A percentile compares a stretch with the other conserved stretches of the same genome.
Evolutionary conservation across 2,797 vertebrate genomes (phyloP).

Genomic region (Galaxias olidus): DNA sequence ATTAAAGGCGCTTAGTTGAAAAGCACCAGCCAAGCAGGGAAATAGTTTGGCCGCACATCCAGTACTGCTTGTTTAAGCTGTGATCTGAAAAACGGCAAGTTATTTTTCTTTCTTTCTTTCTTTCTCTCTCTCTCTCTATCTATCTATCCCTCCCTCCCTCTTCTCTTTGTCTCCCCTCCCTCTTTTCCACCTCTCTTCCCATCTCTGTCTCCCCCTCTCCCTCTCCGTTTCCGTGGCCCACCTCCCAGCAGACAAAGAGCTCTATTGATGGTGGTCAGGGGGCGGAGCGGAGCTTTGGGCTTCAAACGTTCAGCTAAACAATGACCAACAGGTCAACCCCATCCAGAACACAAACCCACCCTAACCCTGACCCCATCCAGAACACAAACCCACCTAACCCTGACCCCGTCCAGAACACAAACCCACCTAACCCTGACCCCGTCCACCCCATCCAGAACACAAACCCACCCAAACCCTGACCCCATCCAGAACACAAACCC

Average conservation of each 20-base stretch:
- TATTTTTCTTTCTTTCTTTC: constrained; percentile 33
- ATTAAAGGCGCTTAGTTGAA: constrained; percentile 42
- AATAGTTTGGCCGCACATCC: constrained; percentile 78
- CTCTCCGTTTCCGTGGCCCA: constrained; percentile 47
- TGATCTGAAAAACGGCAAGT: constrained; percentile 65
- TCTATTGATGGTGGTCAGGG: constrained; percentile 61
- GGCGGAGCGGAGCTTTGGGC: constrained; percentile 37
- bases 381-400: no score
- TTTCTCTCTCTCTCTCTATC: constrained; percentile 4
- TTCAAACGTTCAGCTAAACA: no score
- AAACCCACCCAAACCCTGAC: no score
- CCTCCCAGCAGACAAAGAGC: constrained; percentile 61
- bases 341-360: no score
- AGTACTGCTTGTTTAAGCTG: constrained; percentile 72
- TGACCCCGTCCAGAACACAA: no score
- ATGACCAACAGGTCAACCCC: no score
- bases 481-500: no score
- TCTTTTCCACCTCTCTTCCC: constrained; percentile 14
- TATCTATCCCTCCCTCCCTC: constrained; percentile 8
- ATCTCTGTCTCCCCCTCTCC: constrained; percentile 21
- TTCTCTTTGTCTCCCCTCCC: background rate
- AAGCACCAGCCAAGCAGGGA: constrained; percentile 67
- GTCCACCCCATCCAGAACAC: no score
- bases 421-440: no score
- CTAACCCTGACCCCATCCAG: no score